Base-by-base conservation (phyloP, 2,113 vertebrate species). In the Callaeas wilsoni region DNA sequence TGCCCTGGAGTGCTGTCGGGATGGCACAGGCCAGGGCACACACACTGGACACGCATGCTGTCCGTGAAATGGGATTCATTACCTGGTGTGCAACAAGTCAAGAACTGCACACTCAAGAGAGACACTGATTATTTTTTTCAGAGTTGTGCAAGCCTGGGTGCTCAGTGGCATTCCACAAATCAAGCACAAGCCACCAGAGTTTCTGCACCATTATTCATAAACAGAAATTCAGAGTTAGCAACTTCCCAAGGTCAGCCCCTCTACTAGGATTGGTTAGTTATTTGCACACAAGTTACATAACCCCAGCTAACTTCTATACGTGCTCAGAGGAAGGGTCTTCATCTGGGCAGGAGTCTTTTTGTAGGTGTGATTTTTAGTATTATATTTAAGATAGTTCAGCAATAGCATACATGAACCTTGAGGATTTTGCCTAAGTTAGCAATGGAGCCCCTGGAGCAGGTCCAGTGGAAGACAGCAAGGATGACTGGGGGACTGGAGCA, bases 1-100 rank as follows among this genome's bases (percentile, higher is more conserved):
- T 15, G 12, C 18, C 60, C 46, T 44, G 47, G 16, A 57, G 8
- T 11, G 12, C 39, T 5, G 27, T 1, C 0, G 1, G 30, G 41
- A 13, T 4, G 32, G 62, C 44, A 32, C 16, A 37, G 27, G 33
- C 19, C 26, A 50, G 27, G 37, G 8, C 20, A 30, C 16, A 17
- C 69, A 16, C 69, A 19, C 25, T 26, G 70, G 30, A 27, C 39
- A 68, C n/a, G 68, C 13, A 22, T 6, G 4, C 19, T 49, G 27
- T 59, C 52, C 33, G 59, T 12, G 32, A 75, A 47, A 68, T 41
- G 5, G 16, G 14, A 76, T 27, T 62, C 14, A 16, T 47, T 30
- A 53, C 41, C 16, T 46, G 20, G 20, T 46, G 23, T 59, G 17
- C 47, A 53, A 60, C 11, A 60, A 32, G 25, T 20, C 53, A 53